Conservation (phyloP, 2,888 invertebrate species). For the Drosophila mayaguana region DNA sequence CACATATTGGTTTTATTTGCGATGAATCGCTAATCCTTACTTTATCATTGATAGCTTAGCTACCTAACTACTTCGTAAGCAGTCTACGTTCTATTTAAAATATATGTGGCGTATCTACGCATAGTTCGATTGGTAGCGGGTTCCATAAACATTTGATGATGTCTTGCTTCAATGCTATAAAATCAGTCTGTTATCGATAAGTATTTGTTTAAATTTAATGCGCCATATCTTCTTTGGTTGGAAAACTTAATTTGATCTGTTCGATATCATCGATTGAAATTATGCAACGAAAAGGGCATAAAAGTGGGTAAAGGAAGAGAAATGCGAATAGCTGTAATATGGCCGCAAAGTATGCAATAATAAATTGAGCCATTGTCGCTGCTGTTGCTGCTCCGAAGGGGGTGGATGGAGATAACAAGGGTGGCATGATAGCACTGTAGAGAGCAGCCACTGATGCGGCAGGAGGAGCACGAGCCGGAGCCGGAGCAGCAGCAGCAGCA, state of each 20-base stretch:
- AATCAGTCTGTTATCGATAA: background rate
- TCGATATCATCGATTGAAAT: slow-evolving; percentile 14
- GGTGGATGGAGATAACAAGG: slow-evolving; percentile 7
- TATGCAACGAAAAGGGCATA: slow-evolving; percentile 25
- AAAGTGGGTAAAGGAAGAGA: background rate
- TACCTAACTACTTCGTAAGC: too few relatives aligned
- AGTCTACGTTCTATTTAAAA: background rate
- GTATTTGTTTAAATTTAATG: background rate
- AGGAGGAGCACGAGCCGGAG: background rate
- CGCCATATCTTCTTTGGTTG: background rate
- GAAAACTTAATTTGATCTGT: slow-evolving; percentile 3
- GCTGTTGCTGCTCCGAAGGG: slow-evolving; percentile 16
- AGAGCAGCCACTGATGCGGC: background rate
- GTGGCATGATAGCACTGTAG: slow-evolving; percentile 3
- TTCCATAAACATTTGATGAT: background rate
- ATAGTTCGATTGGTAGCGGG: background rate
- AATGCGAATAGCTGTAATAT: slow-evolving; percentile 48
- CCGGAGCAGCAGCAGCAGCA: slow-evolving; percentile 1
- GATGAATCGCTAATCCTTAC: too few relatives aligned
- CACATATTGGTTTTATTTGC: too few relatives aligned
- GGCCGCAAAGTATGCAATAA: slow-evolving; percentile 77
- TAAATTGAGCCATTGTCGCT: slow-evolving; percentile 75
- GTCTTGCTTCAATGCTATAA: background rate
- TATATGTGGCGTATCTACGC: background rate
- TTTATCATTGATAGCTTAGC: too few relatives aligned